Conservation (phyloP, 2,113 vertebrate genomes). For the Malurus melanocephalus region DNA sequence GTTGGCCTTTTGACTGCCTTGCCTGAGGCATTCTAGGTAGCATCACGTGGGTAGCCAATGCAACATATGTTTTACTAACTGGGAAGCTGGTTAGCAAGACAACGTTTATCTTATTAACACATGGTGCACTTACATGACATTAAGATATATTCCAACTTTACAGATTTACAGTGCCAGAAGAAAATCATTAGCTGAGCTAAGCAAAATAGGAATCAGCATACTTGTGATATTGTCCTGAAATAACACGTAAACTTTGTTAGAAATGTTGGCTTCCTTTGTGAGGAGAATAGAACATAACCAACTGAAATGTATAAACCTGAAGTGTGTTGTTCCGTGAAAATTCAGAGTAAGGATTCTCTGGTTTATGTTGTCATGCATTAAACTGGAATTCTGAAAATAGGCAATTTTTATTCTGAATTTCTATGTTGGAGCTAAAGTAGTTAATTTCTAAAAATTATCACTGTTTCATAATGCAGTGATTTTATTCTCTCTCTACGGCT, state of each 20-base stretch:
- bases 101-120: slow-evolving; percentile 44
- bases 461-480: slow-evolving; percentile 10
- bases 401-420: not conserved
- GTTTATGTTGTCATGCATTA: not conserved
- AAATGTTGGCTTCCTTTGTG: not conserved
- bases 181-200: slow-evolving; percentile 37
- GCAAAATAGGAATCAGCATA: not conserved
- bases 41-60: slow-evolving; percentile 14
- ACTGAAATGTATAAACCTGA: not conserved
- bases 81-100: slow-evolving; percentile 36
- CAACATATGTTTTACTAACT: slow-evolving; percentile 49
- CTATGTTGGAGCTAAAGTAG: slow-evolving; percentile 18
- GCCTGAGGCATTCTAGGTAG: slow-evolving; percentile 40
- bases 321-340: not conserved
- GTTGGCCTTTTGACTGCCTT: slow-evolving; percentile 54
- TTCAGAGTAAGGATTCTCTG: not conserved
- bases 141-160: slow-evolving; percentile 42
- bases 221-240: slow-evolving; percentile 4
- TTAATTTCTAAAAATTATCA: slow-evolving; percentile 51
- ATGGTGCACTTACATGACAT: slow-evolving; percentile 10
- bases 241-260: slow-evolving; percentile 1
- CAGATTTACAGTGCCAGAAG: slow-evolving; percentile 16
- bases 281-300: not conserved
- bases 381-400: not conserved
- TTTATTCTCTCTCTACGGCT: slow-evolving; percentile 39